phyloP scores from a whole-genome alignment of 1,140 invertebrate species.

The Drosophila aff. region DNA sequence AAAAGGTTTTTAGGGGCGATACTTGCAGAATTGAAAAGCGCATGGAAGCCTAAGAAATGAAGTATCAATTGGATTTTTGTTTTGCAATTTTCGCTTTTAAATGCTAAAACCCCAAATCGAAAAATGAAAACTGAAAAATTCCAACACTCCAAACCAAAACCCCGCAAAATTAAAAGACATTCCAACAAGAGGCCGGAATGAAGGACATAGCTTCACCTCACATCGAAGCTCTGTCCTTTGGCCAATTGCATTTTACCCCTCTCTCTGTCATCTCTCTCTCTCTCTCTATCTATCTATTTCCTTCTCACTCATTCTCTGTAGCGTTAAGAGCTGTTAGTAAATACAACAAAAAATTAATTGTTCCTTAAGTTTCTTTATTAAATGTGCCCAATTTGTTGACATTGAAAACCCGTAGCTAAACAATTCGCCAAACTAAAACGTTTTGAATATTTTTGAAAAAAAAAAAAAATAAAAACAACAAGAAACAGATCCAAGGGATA shows the following conservation, averaged over 20 bases:
- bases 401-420: constrained; percentile 79
- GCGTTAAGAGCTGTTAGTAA: constrained; percentile 60
- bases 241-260: constrained; percentile 20
- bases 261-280: constrained; percentile 16
- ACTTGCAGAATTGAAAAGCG: constrained; percentile 73
- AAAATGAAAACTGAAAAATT: constrained; percentile 39
- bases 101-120: constrained; percentile 55
- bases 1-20: constrained; percentile 74
- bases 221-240: constrained; percentile 20
- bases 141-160: constrained; percentile 9
- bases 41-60: constrained; percentile 38
- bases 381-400: constrained; percentile 78
- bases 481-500: constrained; percentile 15
- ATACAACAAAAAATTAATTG: constrained; percentile 83
- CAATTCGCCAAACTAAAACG: constrained; percentile 66
- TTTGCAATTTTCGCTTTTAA: constrained; percentile 85
- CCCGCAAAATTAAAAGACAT: constrained; percentile 26
- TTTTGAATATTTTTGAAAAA: constrained; percentile 81
- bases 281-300: constrained; percentile 5
- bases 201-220: constrained; percentile 5
- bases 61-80: constrained; percentile 84
- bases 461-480: constrained; percentile 8
- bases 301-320: constrained; percentile 31
- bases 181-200: neutral
- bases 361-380: constrained; percentile 52